These are phyloP conservation scores for Sebastes paucispinis DNA, from an alignment of 2,797 vertebrate genomes.

Conservation along the genomic window DNA sequence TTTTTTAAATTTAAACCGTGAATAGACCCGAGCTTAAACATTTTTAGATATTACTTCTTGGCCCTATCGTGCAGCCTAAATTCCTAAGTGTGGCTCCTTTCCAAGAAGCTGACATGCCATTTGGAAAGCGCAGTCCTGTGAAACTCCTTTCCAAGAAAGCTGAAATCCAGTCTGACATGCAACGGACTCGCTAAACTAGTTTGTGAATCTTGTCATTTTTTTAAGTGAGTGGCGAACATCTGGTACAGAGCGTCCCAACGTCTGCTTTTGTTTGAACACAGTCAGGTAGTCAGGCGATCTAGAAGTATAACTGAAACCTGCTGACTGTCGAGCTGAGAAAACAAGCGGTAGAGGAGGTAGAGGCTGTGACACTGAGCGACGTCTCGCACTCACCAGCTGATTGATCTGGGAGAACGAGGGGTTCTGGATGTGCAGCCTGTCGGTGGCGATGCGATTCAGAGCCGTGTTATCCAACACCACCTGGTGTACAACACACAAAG, in stretches of 20 bases:
- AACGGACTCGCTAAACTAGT: conserved; percentile 63
- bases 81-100: neutral
- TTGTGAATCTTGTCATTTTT: conserved; percentile 43
- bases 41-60: neutral
- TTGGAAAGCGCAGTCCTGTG: conserved; percentile 3
- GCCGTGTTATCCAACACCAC: conserved; percentile 98
- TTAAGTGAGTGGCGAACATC: neutral
- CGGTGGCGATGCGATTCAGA: conserved; percentile 95
- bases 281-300: neutral
- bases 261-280: conserved; percentile 4
- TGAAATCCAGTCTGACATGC: conserved; percentile 49
- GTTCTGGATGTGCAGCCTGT: conserved; percentile 96
- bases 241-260: neutral
- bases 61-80: neutral
- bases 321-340: neutral
- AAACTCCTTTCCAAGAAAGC: conserved; percentile 27
- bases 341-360: neutral
- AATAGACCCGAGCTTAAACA: neutral
- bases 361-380: neutral
- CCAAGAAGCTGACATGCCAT: neutral
- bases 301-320: neutral
- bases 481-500: conserved; percentile 67
- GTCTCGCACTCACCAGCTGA: conserved; percentile 89
- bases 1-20: neutral
- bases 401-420: conserved; percentile 98